Evolutionary conservation across 2,888 invertebrate genomes (phyloP).

Genomic region (Agrochola circellaris): DNA sequence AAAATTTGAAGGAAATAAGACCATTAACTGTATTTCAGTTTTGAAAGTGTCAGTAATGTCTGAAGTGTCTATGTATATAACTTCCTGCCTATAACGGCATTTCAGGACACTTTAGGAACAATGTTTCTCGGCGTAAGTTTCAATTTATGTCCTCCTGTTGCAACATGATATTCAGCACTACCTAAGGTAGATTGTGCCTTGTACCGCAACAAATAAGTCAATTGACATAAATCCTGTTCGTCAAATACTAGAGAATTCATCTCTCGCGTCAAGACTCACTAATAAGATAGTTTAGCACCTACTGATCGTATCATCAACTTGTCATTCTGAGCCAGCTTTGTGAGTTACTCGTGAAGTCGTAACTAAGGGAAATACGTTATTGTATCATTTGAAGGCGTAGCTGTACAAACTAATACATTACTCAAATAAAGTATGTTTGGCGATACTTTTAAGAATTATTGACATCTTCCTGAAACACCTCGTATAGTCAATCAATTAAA

Average conservation of each 20-base stretch:
- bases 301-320: constrained; percentile 27
- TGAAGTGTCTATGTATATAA: no score
- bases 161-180: no score
- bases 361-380: constrained; percentile 40
- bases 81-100: no score
- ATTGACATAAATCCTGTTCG: background rate
- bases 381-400: constrained; percentile 6
- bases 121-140: no score
- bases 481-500: background rate
- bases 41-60: background rate
- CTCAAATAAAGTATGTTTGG: background rate
- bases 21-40: background rate
- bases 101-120: no score
- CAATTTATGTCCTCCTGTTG: no score
- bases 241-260: constrained; percentile 6
- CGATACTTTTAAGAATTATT: background rate
- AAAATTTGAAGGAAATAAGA: background rate
- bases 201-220: background rate
- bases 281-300: constrained; percentile 36
- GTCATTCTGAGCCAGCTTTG: constrained; percentile 14
- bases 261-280: background rate
- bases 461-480: background rate
- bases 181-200: no score
- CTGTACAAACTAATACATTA: background rate
- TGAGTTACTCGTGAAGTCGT: constrained; percentile 13